Evolutionary conservation across 2,888 invertebrate species (phyloP), one percentile per base, ranked within the genome.

Genomic region (Caenorhabditis sp.): DNA sequence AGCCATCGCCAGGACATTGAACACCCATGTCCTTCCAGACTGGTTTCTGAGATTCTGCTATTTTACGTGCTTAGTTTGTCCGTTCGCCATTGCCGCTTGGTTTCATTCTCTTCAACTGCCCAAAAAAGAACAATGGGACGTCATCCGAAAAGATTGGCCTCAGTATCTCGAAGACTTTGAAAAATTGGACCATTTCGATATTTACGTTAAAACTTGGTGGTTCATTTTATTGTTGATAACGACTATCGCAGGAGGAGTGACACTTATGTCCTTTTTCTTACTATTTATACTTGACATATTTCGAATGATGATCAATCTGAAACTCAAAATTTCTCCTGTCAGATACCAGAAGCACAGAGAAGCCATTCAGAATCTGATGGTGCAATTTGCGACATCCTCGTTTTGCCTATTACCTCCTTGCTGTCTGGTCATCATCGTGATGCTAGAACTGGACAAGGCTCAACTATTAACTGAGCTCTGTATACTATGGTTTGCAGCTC

Each of bases 341-440:
- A 14, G 4, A 0, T 61, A 64, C 16, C 16, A 64, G 28, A 24
- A 41, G n/a, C 74, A 74, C 10, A 14, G n/a, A 19, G 24, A 7
- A 28, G 74, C 63, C 1, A 41, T 74, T 5, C 24, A 26, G 6
- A 74, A 54, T 54, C 44, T 74, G 24, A n/a, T 74, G 14, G 63
- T 38, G 4, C 74, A 74, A 35, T 41, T 64, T 12, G 41, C 38
- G 2, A 64, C 22, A 19, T 61, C 73, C 0, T 22, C 26, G 0
- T n/a, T 74, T 7, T 38, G 41, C 8, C 2, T 54, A 0, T 22
- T 51, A 3, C 74, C 74, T 7, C 63, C 63, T 8, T 47, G 31
- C 6, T 31, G 35, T 14, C 31, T 66, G 8, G 28, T 14, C 2
- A 19, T 47, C 2, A 35, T 38, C 16, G 19, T 49, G 2, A 19